Evolutionary conservation across 35 echinoderm and acorn worm genomes (phyloP).

Genomic region (Ptychodera flava): DNA sequence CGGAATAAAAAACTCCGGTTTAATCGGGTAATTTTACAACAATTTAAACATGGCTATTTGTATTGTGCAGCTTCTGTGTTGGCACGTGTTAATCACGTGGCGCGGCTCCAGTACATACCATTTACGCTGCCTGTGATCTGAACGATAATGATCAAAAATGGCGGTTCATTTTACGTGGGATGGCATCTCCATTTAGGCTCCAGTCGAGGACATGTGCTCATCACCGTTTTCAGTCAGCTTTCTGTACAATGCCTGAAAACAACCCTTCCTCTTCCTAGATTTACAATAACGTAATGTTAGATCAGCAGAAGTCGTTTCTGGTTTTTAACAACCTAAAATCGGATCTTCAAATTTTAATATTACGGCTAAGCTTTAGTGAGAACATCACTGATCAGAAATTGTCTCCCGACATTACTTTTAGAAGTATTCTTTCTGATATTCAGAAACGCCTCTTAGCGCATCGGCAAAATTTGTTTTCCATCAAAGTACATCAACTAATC

Average conservation of each 20-base stretch:
- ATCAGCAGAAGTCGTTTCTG: no score
- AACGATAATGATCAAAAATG: neutral
- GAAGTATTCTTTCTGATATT: no score
- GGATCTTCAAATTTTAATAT: no score
- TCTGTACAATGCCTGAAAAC: neutral
- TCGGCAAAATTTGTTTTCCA: no score
- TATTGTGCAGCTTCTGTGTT: neutral
- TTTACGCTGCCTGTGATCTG: neutral
- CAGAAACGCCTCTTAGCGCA: no score
- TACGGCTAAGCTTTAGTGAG: no score
- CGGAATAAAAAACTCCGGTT: neutral
- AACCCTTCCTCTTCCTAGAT: no score
- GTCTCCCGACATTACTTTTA: no score
- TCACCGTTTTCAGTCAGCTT: neutral
- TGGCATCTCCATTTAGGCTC: neutral
- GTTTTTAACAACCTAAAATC: no score
- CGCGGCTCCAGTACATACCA: neutral
- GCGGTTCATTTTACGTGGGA: neutral
- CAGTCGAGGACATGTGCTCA: neutral
- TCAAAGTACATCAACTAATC: no score
- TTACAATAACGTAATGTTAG: no score
- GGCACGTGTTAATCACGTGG: neutral
- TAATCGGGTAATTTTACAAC: constrained; percentile 1
- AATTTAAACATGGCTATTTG: neutral
- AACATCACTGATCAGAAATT: no score